Evolutionary conservation across 2,888 invertebrate genomes (phyloP).

Genomic region (Xanthostigma xanthostigma): DNA sequence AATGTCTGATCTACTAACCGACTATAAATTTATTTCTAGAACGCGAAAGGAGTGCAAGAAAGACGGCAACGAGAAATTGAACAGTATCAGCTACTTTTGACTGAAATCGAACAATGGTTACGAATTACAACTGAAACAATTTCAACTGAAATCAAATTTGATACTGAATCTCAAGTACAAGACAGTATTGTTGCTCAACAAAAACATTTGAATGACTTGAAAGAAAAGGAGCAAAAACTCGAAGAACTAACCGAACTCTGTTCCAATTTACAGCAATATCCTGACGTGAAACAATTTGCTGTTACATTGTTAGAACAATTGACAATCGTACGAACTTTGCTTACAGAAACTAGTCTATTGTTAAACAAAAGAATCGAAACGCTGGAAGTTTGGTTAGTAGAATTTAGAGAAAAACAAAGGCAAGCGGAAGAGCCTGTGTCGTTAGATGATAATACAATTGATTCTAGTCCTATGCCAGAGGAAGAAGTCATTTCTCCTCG

Average conservation of each 20-base stretch:
- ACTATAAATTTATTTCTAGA: conserved; percentile 23
- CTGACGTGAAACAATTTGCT: conserved; percentile 32
- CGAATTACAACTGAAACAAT: conserved; percentile 26
- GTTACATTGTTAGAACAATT: conserved; percentile 38
- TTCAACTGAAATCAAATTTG: conserved; percentile 15
- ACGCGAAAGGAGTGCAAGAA: conserved; percentile 35
- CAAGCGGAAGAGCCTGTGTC: conserved; percentile 28
- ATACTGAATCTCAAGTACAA: conserved; percentile 21
- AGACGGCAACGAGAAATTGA: conserved; percentile 37
- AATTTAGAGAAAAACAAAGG: conserved; percentile 22
- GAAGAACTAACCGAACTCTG: conserved; percentile 32
- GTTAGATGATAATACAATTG: conserved; percentile 45
- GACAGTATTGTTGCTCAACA: conserved; percentile 22
- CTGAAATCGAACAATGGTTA: conserved; percentile 40
- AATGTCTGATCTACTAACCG: too few species aligned
- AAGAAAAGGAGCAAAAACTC: conserved; percentile 32
- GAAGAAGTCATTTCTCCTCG: conserved; percentile 32
- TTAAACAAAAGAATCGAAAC: conserved; percentile 43
- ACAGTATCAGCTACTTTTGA: conserved; percentile 34
- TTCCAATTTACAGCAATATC: conserved; percentile 30
- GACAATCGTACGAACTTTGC: conserved; percentile 35
- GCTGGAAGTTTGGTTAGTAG: conserved; percentile 32
- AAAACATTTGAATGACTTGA: conserved; percentile 24
- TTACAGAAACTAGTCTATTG: conserved; percentile 45
- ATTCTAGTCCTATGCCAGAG: conserved; percentile 57